These are phyloP conservation scores for Sinella curviseta DNA, from an alignment of 1,140 invertebrate species.

Conservation along the genomic window DNA sequence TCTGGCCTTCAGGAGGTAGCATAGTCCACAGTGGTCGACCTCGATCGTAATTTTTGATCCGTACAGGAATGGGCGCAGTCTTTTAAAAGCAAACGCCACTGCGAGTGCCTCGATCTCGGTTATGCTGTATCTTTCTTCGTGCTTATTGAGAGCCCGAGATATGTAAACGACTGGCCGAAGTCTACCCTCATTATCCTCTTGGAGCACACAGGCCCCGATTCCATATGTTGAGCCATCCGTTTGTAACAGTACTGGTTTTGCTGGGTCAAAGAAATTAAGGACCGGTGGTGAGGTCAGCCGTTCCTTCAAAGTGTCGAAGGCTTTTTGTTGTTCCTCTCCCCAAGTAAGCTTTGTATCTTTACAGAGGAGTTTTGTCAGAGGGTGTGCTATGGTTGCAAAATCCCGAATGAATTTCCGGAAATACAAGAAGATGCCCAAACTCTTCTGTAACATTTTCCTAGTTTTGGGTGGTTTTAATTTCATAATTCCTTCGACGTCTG, in stretches of 20 bases:
- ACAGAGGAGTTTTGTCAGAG: not conserved
- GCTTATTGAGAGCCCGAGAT: not conserved
- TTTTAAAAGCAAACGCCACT: not conserved
- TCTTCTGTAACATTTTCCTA: not conserved
- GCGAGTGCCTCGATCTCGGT: conserved; percentile 27
- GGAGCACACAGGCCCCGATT: conserved; percentile 8
- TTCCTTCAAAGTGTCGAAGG: too few species aligned
- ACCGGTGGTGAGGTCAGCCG: conserved; percentile 12
- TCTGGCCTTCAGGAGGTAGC: not conserved
- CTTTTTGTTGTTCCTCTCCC: not conserved
- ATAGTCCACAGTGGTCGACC: conserved; percentile 23
- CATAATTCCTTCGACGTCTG: not conserved
- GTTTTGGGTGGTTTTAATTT: not conserved
- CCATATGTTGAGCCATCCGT: conserved; percentile 20
- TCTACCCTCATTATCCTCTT: conserved; percentile 16
- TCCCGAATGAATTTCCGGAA: not conserved
- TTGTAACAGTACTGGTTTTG: not conserved
- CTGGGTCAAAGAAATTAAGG: conserved; percentile 28
- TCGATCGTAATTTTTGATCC: not conserved
- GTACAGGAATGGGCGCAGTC: conserved; percentile 15
- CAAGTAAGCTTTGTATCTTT: not conserved
- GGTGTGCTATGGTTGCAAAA: not conserved
- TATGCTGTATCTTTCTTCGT: conserved; percentile 9
- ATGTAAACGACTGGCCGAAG: conserved; percentile 29
- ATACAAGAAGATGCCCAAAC: not conserved